Base-by-base conservation (phyloP, 2,888 invertebrate species). In the Odontocerum albicorne region DNA sequence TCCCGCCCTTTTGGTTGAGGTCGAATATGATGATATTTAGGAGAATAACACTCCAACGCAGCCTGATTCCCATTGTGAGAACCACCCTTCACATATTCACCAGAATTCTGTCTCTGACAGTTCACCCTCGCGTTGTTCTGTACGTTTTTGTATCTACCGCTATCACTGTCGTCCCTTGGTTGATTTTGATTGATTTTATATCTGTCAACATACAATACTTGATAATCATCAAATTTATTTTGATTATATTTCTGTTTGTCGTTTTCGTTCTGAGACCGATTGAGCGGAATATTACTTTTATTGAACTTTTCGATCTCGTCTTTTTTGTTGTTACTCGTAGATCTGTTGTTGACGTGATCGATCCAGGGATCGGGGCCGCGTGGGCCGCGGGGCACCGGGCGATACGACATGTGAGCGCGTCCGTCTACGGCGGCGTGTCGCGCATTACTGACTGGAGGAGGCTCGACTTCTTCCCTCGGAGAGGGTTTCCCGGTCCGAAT, bases 1-100 rank as follows among this genome's bases (percentile, higher is more conserved):
- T 53, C 55, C 40, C 43, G 43, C 44, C 49, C 55, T 31, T 42
- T 55, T 27, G 45, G 77, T 74, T 68, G 59, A 4, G 59, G 59
- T 13, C 77, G 73, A 63, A 77, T 75, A 55, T 77, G 77, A 64
- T 78, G 78, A 63, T 78, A 78, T 57, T 72, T 65, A 57, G 78
- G 78, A 44, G 77, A 78, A 63, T 77, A 78, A 72, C 76, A 75
- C 67, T 78, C 78, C 75, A 68, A 62, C 71, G 52, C 47, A 15
- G 51, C 51, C 35, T 54, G 57, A 39, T 51, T 55, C 31, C 57
- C 51, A 19, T 60, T 60, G 17, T 39, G 49, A 13, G 16, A 39
- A 35, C 44, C 19, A 39, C 47, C 42, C 40, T 47, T 47, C 36
- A 21, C 35, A 19, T 47, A 54, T 17, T 47, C 50, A 20, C 20